Evolutionary conservation across 2,113 vertebrate species (phyloP), one percentile per base, ranked within the genome.

Genomic region (Castor canadensis): DNA sequence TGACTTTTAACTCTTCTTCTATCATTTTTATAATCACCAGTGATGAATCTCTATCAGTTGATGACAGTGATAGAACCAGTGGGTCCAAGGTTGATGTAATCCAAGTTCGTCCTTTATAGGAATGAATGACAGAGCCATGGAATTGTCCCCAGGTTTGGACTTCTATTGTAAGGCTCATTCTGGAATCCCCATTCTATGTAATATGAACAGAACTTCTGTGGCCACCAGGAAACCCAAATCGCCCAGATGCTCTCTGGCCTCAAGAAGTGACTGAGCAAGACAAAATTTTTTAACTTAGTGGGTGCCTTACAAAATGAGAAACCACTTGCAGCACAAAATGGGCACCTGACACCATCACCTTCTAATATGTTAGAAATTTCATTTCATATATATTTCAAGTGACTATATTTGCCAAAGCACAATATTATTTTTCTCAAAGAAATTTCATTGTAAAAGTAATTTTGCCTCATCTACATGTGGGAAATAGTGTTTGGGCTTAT

Each of bases 1-100:
- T 99, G 96, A 99, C 99, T 83, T 99, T 99, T 96, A 99, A 98
- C 96, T 99, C 99, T 76, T 99, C 99, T 56, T 99, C 99, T 52
- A 98, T 99, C 1, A 99, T 99, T 94, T 99, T 99, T 98, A 99
- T 99, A 96, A 99, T 99, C 94, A 98, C 99, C 95, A 99, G 98
- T 93, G 98, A 99, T 67, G 99, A 99, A 83, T 96, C 98, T 17
- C 96, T 98, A 11, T 98, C 99, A 49, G 92, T 98, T 43, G 98
- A 98, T 9, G 94, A 98, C 49, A 97, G 95, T 79, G 98, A 98
- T 92, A 98, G 98, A 96, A 67, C 91, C 28, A 91, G 32, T 15
- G 95, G 96, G 10, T 93, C 98, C 1, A 98, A 98, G 94, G 97
- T 98, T 56, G 99, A 99, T 45, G 97, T 99, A 85, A 99, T 99